Conservation (phyloP, 2,797 vertebrate genomes). For the Tragopan temminckii region DNA sequence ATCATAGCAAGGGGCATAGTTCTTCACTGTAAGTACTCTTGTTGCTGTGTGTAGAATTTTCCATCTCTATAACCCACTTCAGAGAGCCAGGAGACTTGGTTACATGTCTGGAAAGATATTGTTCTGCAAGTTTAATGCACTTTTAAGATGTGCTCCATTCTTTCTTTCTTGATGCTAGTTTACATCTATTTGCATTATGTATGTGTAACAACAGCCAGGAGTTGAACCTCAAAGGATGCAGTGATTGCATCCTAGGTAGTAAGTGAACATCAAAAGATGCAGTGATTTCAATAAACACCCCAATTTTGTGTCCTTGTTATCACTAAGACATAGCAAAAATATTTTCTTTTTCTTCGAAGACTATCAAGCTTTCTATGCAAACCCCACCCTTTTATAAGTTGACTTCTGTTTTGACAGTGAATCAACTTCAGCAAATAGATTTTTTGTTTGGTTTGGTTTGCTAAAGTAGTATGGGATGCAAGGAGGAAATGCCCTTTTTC, state of each 20-base stretch:
- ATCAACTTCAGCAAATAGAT: neutral
- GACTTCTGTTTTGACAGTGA: neutral
- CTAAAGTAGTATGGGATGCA: neutral
- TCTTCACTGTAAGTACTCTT: neutral
- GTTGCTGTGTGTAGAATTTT: neutral
- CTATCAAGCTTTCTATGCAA: neutral
- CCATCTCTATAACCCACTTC: neutral
- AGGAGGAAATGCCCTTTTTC: neutral
- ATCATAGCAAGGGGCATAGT: neutral
- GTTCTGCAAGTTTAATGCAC: conserved; percentile 25
- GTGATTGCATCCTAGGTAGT: neutral
- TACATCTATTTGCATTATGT: neutral
- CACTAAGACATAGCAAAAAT: neutral
- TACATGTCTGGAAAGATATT: neutral
- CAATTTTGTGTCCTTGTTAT: neutral
- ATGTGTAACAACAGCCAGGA: neutral
- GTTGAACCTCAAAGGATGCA: neutral
- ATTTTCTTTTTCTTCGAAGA: neutral
- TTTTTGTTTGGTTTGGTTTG: neutral
- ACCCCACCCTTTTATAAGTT: neutral
- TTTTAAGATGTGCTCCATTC: neutral
- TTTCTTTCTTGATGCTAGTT: neutral
- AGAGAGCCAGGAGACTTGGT: neutral
- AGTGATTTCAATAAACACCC: neutral
- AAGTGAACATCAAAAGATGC: neutral